Evolutionary conservation across 2,113 vertebrate genomes (phyloP), one percentile per base, ranked within the genome.

Genomic region (Progne subis): DNA sequence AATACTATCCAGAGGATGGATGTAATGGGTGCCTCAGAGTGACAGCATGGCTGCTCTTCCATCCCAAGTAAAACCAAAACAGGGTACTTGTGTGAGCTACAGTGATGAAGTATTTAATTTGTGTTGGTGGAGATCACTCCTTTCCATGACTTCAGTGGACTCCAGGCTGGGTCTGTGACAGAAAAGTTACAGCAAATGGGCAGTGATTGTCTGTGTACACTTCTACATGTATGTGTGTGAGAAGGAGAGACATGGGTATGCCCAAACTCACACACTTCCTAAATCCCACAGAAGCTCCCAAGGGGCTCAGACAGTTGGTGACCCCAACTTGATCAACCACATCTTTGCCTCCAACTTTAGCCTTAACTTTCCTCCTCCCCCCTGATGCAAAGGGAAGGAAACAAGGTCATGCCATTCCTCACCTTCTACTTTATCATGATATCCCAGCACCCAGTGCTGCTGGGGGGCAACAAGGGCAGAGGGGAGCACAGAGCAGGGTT

Each of bases 201-300:
- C 18, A 41, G 1, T 5, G 13, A 37, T 21, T 59, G 21, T n/a
- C 37, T 37, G 12, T 18, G 12, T 47, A 32, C 17, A 4, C 31
- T 49, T 53, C 26, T 18, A 69, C 31, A 5, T 0, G 0, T n/a
- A n/a, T 9, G 25, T 11, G 8, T 9, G 14, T 26, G 24, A 20
- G 81, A 70, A 34, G 13, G 16, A 72, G 39, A 50, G 16, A 31
- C 6, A 3, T 1, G 29, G 9, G 11, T 11, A 21, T 55, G 9
- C 6, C 17, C 55, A 68, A 56, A 69, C 26, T 34, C 55, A 39
- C 29, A 26, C 4, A 0, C 7, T n/a, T 65, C 41, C 28, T 28
- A 63, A 59, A 63, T n/a, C 20, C 68, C 75, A 18, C n/a, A 55
- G 25, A 17, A 43, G 15, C 31, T 85, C 55, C 43, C 52, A 18